A percentile compares a stretch with the other conserved stretches of the same genome.
phyloP scores from a whole-genome alignment of 2,888 invertebrate species.

The Portevinia maculata region DNA sequence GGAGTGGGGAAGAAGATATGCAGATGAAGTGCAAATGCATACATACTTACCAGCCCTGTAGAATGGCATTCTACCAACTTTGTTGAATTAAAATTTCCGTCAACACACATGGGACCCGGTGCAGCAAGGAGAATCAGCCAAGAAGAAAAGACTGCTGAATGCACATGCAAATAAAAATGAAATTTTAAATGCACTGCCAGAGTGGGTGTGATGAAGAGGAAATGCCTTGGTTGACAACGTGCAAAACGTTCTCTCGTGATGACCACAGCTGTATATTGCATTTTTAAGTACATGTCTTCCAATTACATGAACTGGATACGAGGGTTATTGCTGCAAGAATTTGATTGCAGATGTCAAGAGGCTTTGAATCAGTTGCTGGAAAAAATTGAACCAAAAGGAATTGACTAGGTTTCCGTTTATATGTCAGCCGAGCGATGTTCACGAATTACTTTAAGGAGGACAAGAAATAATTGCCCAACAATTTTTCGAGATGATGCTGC shows the following conservation, averaged over 20 bases:
- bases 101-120: constrained; percentile 21
- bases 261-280: neutral
- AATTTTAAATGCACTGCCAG: too few relatives aligned
- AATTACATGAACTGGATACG: constrained; percentile 35
- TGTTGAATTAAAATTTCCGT: constrained; percentile 17
- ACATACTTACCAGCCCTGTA: constrained; percentile 23
- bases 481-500: too few relatives aligned
- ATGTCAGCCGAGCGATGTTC: too few relatives aligned
- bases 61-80: constrained; percentile 25
- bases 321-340: neutral
- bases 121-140: neutral
- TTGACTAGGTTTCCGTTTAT: too few relatives aligned
- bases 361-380: too few relatives aligned
- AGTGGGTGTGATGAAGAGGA: neutral
- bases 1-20: neutral
- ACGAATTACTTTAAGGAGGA: too few relatives aligned
- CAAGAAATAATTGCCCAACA: too few relatives aligned
- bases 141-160: neutral
- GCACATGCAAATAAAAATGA: too few relatives aligned
- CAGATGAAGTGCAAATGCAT: neutral
- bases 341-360: neutral
- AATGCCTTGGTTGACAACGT: constrained; percentile 10
- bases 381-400: too few relatives aligned
- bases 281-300: constrained; percentile 48
- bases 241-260: neutral